Evolutionary conservation across 1,140 invertebrate species (phyloP), one percentile per base, ranked within the genome.

Genomic region (Thaumetopoea pityocampa): DNA sequence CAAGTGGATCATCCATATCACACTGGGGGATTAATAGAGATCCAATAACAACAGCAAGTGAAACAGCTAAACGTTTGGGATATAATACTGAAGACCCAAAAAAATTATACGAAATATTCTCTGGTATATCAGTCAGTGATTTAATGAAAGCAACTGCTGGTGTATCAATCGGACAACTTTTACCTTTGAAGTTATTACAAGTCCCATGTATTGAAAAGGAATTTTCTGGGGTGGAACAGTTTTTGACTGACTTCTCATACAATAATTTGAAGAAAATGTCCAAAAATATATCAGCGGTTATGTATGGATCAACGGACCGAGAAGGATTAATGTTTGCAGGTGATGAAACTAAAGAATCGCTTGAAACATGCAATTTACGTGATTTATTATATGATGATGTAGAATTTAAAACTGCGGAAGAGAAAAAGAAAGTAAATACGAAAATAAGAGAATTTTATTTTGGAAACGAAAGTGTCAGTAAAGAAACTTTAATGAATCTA

Each of bases 381-480:
- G 9, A 37, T 10, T 8, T 27, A 26, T 27, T 18, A n/a, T 12
- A 9, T 9, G 2, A 5, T 4, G 45, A 48, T 40, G 33, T 48
- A 18, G 8, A 7, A 8, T 40, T 48, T 28, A 4, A 17, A 7
- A 33, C n/a, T n/a, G n/a, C n/a, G n/a, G n/a, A n/a, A n/a, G n/a
- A n/a, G n/a, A n/a, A n/a, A n/a, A n/a, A n/a, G 4, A 3, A 6
- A 9, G 15, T 28, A 2, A 15, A 7, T 12, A 6, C 8, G 17
- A 36, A 34, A 29, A 12, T 41, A 8, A 48, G 16, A 30, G 14
- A 33, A 7, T 41, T 40, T 27, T 48, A 48, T 12, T 40, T 48
- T 33, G 23, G 24, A 11, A 15, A 34, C n/a, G n/a, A 41, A 28
- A 8, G 6, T n/a, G 28, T 48, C 5, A 18, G 11, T 7, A 8